Evolutionary conservation across 2,888 invertebrate species (phyloP).

Genomic region (Mechanitis messenoides): DNA sequence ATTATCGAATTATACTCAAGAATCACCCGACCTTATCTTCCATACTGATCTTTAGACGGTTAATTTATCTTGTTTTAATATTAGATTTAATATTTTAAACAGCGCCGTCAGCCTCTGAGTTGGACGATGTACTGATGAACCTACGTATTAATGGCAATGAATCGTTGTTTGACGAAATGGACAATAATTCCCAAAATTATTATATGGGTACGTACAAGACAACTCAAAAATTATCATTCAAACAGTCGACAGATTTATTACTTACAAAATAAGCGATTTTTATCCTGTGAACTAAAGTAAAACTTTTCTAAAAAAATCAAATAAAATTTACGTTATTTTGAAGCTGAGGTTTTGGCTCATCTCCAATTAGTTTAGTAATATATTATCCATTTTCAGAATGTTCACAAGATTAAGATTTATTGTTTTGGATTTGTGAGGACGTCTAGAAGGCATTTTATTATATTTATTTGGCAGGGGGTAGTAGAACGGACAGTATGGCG

Average conservation of each 20-base stretch:
- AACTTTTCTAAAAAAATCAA: not conserved
- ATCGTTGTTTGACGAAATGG: conserved; percentile 48
- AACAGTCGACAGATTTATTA: too few relatives aligned
- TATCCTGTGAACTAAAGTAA: not conserved
- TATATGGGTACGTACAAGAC: conserved; percentile 39
- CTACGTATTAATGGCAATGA: conserved; percentile 68
- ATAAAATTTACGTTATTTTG: not conserved
- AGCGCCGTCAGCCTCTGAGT: conserved; percentile 52
- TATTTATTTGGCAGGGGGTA: conserved; percentile 34
- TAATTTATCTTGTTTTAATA: not conserved
- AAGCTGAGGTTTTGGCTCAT: conserved; percentile 6
- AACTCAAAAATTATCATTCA: conserved; percentile 1
- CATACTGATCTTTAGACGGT: too few relatives aligned
- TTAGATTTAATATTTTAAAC: not conserved
- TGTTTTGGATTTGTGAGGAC: conserved; percentile 13
- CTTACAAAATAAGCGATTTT: not conserved
- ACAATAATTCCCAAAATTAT: conserved; percentile 42
- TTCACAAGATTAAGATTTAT: conserved; percentile 15
- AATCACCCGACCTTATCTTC: too few relatives aligned
- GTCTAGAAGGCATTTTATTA: conserved; percentile 8
- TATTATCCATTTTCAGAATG: conserved; percentile 11
- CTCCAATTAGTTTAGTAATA: conserved; percentile 12
- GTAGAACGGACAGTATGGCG: conserved; percentile 39
- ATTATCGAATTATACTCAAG: too few relatives aligned
- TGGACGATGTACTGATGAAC: conserved; percentile 70